phyloP scores from a whole-genome alignment of 2,113 vertebrate genomes.

The Phalacrocorax aristotelis region DNA sequence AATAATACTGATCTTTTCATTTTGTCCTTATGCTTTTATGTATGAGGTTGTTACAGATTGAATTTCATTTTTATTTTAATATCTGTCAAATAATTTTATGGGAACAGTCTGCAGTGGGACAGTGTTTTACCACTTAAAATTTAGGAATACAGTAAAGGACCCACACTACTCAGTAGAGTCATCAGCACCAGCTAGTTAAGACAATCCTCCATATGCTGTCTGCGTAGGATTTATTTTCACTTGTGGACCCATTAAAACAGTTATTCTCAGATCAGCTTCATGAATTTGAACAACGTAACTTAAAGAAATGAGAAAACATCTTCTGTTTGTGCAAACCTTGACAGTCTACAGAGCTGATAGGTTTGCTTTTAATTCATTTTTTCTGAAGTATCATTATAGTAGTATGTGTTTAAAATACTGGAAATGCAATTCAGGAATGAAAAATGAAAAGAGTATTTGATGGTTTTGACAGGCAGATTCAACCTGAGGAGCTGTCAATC shows the following conservation, averaged over 20 bases:
- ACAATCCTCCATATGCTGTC: not conserved
- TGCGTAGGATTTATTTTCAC: not conserved
- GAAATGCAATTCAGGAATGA: not conserved
- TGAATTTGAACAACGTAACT: not conserved
- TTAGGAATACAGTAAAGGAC: not conserved
- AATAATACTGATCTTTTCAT: not conserved
- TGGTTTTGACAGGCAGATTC: not conserved
- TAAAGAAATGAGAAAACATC: not conserved
- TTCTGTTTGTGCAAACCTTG: not conserved
- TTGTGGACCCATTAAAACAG: not conserved
- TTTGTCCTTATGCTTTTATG: not conserved
- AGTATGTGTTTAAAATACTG: conserved; percentile 32
- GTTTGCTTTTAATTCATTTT: not conserved
- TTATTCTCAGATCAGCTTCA: not conserved
- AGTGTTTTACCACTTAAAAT: not conserved
- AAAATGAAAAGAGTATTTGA: not conserved
- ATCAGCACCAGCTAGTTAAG: not conserved
- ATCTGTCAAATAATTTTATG: not conserved
- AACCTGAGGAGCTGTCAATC: not conserved
- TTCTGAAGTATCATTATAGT: not conserved
- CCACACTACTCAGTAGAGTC: not conserved
- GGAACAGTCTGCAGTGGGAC: not conserved
- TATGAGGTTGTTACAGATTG: not conserved
- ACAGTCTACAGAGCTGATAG: not conserved
- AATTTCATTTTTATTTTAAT: not conserved